A percentile compares a stretch with the other conserved stretches of the same genome.
phyloP scores from a whole-genome alignment of 1,140 invertebrate species.

The Pteromalus puparum region DNA sequence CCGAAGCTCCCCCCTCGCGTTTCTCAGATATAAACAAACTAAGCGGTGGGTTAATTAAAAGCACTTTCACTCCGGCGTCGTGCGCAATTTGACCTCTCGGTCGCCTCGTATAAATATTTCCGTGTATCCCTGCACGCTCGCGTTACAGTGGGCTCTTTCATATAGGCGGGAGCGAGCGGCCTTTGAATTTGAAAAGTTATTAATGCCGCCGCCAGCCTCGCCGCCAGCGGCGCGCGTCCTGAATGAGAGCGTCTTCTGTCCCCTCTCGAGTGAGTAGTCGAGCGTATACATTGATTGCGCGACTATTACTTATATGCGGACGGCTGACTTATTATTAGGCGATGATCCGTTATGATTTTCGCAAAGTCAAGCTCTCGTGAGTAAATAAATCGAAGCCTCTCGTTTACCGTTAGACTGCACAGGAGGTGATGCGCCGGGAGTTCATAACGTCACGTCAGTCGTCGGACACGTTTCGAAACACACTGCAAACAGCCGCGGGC shows the following conservation, averaged over 20 bases:
- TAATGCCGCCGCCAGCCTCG: conserved; percentile 63
- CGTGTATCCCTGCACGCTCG: background rate
- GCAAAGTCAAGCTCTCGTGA: background rate
- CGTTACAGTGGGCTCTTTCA: background rate
- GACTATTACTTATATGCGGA: background rate
- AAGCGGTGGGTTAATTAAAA: background rate
- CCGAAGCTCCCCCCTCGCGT: no score
- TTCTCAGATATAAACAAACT: no score
- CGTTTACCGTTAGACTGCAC: no score
- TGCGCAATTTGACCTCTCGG: background rate
- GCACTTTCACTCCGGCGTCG: background rate
- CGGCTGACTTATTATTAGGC: background rate
- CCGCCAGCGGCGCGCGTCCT: conserved; percentile 38
- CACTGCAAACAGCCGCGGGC: background rate
- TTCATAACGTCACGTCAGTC: background rate
- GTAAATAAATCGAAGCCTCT: background rate
- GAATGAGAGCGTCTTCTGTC: conserved; percentile 29
- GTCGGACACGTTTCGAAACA: background rate
- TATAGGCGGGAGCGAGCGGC: conserved; percentile 30
- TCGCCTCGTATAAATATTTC: conserved; percentile 9
- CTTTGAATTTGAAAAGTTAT: conserved; percentile 65
- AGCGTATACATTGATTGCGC: background rate
- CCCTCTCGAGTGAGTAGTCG: background rate
- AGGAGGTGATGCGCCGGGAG: background rate
- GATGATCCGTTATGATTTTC: background rate